Percentiles rank a stretch among this genome's conserved stretches.
phyloP scores from a whole-genome alignment of 2,888 invertebrate species.

The Pheosia tremula region DNA sequence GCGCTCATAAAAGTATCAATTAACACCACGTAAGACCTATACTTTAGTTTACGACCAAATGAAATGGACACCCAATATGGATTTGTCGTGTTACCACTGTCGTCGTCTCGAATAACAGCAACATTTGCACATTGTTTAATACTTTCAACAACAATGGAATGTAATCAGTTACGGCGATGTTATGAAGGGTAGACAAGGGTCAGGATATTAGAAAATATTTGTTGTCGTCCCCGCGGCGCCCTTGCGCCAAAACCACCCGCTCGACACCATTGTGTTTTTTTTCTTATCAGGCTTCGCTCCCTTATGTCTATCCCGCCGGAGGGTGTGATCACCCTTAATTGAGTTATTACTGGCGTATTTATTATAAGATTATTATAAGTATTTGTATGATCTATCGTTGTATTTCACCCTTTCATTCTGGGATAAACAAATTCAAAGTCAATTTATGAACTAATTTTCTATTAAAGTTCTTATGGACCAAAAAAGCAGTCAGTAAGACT shows the following conservation, averaged over 20 bases:
- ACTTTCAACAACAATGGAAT: constrained; percentile 73
- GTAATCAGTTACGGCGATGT: constrained; percentile 66
- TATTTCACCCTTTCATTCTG: constrained; percentile 18
- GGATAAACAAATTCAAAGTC: background rate
- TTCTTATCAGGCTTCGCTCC: constrained; percentile 57
- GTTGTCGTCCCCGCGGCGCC: constrained; percentile 40
- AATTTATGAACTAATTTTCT: too few relatives aligned
- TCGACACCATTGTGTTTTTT: constrained; percentile 61
- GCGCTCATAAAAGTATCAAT: constrained; percentile 27
- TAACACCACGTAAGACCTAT: constrained; percentile 20
- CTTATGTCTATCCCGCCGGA: constrained; percentile 53
- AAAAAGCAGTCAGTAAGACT: too few relatives aligned
- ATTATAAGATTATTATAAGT: constrained; percentile 59
- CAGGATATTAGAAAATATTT: constrained; percentile 64
- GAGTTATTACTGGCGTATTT: constrained; percentile 76
- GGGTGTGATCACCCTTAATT: constrained; percentile 75
- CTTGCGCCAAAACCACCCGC: constrained; percentile 55
- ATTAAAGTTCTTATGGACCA: too few relatives aligned
- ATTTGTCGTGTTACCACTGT: background rate
- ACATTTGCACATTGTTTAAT: constrained; percentile 67
- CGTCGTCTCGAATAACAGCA: constrained; percentile 36
- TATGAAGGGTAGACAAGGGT: constrained; percentile 69
- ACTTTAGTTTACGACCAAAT: constrained; percentile 17
- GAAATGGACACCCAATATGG: background rate
- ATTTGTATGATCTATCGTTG: constrained; percentile 28